Evolutionary conservation across 2,888 invertebrate genomes (phyloP), one percentile per base, ranked within the genome.

Genomic region (Ypsolopha scabrella): DNA sequence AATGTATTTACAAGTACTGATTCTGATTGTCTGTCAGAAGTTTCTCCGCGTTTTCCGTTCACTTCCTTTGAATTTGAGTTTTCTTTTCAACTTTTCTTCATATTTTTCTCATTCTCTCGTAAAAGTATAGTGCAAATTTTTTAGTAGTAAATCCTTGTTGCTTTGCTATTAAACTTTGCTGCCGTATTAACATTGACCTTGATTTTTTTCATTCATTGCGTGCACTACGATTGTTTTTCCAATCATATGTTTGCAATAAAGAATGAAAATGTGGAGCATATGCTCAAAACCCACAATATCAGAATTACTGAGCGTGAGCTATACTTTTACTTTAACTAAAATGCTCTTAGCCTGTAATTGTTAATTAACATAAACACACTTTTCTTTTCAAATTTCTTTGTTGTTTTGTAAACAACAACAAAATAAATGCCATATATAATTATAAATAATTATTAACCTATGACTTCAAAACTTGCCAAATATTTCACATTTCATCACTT

Each of bases 161-260:
- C 41, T 41, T 7, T 6, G 13, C 41, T 13, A 13, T 41, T n/a
- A 41, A 11, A 41, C n/a, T 11, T 41, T 2, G 11, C 41, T 41
- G 41, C 6, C 8, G 10, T 7, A 11, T 45, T 45, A 34, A 45
- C 45, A 11, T 45, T 45, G 45, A 45, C 45, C 45, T 45, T 49
- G 49, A 38, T 33, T 11, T 49, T 33, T 3, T 4, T 4, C 24
- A 24, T 24, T 24, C 4, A 24, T 24, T 24, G 48, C 24, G 6
- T 13, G 8, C 33, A 39, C 46, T 52, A 48, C 45, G 51, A 24
- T 24, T 24, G 24, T 24, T 52, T 60, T 63, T n/a, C n/a, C n/a
- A n/a, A n/a, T n/a, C n/a, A n/a, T 61, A 80, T 83, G 82, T 81
- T 71, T 70, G 67, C 70, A 41, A 70, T 81, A 60, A 65, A 61